Evolutionary conservation across 2,113 vertebrate genomes (phyloP).

Genomic region (Sturnira hondurensis): DNA sequence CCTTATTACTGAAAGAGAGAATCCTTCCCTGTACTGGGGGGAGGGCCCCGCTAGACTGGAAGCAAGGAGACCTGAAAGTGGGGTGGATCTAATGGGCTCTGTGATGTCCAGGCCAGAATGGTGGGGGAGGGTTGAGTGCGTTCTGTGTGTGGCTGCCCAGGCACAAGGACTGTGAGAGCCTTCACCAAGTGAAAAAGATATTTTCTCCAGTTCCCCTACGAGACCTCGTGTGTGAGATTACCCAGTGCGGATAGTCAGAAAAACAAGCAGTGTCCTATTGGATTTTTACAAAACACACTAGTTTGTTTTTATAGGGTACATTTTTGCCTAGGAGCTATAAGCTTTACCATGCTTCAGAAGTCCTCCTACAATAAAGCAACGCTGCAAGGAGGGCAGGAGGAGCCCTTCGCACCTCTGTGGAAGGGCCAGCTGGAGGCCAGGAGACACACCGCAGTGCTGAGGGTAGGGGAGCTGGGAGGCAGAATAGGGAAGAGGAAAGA

Average conservation of each 20-base stretch:
- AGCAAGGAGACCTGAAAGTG: background rate
- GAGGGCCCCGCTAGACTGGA: background rate
- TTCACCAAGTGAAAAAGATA: background rate
- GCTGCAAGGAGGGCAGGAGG: background rate
- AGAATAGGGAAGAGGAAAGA: background rate
- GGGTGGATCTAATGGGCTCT: background rate
- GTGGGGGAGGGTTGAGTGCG: background rate
- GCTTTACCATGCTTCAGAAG: background rate
- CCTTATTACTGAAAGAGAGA: background rate
- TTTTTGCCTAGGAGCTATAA: background rate
- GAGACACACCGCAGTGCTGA: fast-evolving
- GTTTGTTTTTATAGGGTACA: background rate
- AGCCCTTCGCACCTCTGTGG: background rate
- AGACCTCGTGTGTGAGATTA: background rate
- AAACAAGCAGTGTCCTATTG: background rate
- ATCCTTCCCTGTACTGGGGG: background rate
- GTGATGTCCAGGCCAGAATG: background rate
- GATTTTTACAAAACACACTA: background rate
- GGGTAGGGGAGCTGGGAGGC: background rate
- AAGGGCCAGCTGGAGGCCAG: background rate
- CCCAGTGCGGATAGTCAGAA: background rate
- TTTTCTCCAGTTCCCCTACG: background rate
- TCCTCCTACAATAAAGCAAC: background rate
- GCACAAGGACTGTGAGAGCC: background rate
- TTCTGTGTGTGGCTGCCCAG: background rate